These are phyloP conservation scores for Loripinus fragilis DNA, from an alignment of 2,888 invertebrate species.

Conservation along the genomic window DNA sequence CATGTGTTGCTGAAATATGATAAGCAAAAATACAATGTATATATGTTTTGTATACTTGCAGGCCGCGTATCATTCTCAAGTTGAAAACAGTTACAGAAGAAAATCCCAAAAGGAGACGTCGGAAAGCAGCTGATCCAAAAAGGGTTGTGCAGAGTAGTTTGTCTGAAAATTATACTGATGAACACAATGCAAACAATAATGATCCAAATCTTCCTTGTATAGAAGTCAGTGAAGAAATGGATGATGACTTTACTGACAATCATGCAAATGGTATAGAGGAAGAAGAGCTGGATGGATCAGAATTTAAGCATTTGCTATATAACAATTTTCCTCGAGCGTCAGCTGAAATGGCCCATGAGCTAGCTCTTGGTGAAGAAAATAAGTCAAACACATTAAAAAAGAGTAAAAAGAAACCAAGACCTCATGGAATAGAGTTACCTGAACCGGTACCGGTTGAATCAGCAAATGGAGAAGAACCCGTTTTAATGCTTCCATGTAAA, in stretches of 20 bases:
- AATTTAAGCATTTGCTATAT: not conserved
- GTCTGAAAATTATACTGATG: too few relatives aligned
- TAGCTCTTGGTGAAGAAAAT: too few relatives aligned
- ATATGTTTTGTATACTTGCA: too few relatives aligned
- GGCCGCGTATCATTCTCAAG: too few relatives aligned
- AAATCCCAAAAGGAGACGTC: not conserved
- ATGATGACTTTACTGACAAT: not conserved
- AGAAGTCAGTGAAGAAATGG: not conserved
- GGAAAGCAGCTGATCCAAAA: constrained; percentile 8
- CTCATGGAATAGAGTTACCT: constrained; percentile 8
- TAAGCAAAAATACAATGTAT: too few relatives aligned
- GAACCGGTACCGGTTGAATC: not conserved
- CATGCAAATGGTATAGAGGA: not conserved
- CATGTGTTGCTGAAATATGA: too few relatives aligned
- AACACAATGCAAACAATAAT: too few relatives aligned
- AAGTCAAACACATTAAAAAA: too few relatives aligned
- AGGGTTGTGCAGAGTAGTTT: too few relatives aligned
- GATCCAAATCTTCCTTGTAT: not conserved
- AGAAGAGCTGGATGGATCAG: not conserved
- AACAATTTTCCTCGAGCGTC: not conserved
- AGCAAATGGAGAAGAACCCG: not conserved
- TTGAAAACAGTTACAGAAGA: too few relatives aligned
- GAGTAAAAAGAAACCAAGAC: not conserved
- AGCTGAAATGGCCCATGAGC: too few relatives aligned
- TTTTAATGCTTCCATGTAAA: not conserved